A percentile compares a stretch with the other conserved stretches of the same genome.
Conservation (phyloP, 2,113 vertebrate genomes). For the Halichoeres trimaculatus region DNA sequence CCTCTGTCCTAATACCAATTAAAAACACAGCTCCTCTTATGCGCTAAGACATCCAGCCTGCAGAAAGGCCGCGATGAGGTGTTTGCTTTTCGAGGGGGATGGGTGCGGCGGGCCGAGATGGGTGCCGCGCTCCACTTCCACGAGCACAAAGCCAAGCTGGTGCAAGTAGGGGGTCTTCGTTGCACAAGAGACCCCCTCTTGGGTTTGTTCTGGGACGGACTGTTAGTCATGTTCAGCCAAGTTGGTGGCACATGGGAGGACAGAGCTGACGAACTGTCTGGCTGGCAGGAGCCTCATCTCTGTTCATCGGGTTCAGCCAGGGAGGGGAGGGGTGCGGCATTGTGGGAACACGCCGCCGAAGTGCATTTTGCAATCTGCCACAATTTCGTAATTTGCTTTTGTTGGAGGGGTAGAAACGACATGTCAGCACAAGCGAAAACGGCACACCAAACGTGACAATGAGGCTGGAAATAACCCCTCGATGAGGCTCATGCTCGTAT, state of each 20-base stretch:
- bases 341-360: constrained; percentile 45
- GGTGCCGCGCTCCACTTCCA: constrained; percentile 25
- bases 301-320: constrained; percentile 13
- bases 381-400: constrained; percentile 52
- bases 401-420: constrained; percentile 23
- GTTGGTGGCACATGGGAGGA: constrained; percentile 51
- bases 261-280: constrained; percentile 38
- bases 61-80: constrained; percentile 32
- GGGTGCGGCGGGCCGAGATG: background rate
- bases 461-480: constrained; percentile 39
- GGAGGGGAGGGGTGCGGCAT: constrained; percentile 41
- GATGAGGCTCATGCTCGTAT: constrained; percentile 31
- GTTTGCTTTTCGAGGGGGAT: constrained; percentile 29
- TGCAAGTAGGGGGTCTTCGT: constrained; percentile 1
- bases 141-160: constrained; percentile 54
- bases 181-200: constrained; percentile 38
- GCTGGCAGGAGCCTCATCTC: constrained; percentile 38
- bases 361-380: constrained; percentile 56
- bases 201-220: constrained; percentile 52
- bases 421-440: constrained; percentile 53
- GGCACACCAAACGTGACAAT: constrained; percentile 38
- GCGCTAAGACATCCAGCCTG: constrained; percentile 10
- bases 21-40: constrained; percentile 60
- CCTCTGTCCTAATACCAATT: constrained; percentile 67
- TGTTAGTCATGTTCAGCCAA: constrained; percentile 52